Percentiles rank a stretch among this genome's conserved stretches.
phyloP scores from a whole-genome alignment of 2,113 vertebrate species.

The Oxygymnocypris stewartii region DNA sequence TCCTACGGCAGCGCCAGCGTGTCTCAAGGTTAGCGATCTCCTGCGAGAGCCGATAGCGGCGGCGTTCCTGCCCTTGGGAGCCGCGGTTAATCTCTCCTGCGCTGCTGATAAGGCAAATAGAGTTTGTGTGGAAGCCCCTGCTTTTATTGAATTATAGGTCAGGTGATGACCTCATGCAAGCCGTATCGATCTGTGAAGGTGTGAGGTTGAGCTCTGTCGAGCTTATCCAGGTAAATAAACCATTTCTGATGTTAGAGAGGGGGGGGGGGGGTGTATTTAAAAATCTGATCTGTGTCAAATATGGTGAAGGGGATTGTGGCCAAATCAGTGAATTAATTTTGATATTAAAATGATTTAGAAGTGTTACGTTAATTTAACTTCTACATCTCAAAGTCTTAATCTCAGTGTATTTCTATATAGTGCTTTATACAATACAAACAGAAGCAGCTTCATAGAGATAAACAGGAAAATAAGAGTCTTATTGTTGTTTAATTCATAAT shows the following conservation, averaged over 20 bases:
- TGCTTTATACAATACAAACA: no score
- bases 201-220: neutral
- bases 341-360: no score
- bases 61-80: neutral
- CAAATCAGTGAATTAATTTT: no score
- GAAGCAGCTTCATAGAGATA: no score
- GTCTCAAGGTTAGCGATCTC: slow-evolving; percentile 13
- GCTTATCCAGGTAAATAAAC: slow-evolving; percentile 8
- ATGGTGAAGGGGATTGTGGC: no score
- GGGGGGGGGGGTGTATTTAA: no score
- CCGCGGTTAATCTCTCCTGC: neutral
- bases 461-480: no score
- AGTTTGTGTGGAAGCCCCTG: slow-evolving; percentile 30
- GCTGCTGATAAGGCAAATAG: slow-evolving; percentile 24
- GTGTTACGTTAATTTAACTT: no score
- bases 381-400: no score
- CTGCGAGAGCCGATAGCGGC: neutral
- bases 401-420: no score
- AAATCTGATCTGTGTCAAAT: no score
- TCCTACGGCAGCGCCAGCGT: neutral
- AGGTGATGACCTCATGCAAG: neutral
- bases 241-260: neutral
- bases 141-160: slow-evolving; percentile 28
- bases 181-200: neutral
- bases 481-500: no score